phyloP scores from a whole-genome alignment of 2,797 vertebrate genomes.

The Darevskia mixta region DNA sequence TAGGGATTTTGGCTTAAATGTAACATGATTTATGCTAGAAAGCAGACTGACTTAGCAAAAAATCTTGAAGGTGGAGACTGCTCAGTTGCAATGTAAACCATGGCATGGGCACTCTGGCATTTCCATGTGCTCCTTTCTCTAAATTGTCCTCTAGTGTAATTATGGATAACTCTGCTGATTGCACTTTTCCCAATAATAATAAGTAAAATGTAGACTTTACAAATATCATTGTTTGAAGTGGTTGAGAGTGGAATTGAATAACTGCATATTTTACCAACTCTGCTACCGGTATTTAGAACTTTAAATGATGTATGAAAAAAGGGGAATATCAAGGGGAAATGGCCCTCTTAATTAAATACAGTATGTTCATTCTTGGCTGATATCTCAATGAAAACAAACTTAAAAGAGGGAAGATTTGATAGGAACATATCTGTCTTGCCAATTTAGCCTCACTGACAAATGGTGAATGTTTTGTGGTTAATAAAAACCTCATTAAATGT shows the following conservation, averaged over 20 bases:
- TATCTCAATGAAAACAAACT: background rate
- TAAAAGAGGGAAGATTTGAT: background rate
- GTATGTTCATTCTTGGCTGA: background rate
- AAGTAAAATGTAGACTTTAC: background rate
- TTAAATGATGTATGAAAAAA: background rate
- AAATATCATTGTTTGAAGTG: background rate
- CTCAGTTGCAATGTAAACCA: background rate
- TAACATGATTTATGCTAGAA: background rate
- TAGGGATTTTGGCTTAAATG: background rate
- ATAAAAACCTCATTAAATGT: background rate
- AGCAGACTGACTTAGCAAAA: conserved; percentile 2
- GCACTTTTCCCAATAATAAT: background rate
- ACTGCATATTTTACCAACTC: background rate
- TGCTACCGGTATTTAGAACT: background rate
- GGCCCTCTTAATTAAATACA: background rate
- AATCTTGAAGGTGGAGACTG: background rate
- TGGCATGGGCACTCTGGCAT: background rate
- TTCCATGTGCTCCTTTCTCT: background rate
- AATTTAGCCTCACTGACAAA: background rate
- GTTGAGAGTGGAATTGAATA: background rate
- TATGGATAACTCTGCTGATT: background rate
- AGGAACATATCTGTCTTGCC: background rate
- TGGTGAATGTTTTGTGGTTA: background rate
- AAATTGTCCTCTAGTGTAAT: background rate
- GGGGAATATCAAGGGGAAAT: background rate